A percentile compares a stretch with the other conserved stretches of the same genome.
Conservation (phyloP, 2,797 vertebrate species). For the Lagodon rhomboides region DNA sequence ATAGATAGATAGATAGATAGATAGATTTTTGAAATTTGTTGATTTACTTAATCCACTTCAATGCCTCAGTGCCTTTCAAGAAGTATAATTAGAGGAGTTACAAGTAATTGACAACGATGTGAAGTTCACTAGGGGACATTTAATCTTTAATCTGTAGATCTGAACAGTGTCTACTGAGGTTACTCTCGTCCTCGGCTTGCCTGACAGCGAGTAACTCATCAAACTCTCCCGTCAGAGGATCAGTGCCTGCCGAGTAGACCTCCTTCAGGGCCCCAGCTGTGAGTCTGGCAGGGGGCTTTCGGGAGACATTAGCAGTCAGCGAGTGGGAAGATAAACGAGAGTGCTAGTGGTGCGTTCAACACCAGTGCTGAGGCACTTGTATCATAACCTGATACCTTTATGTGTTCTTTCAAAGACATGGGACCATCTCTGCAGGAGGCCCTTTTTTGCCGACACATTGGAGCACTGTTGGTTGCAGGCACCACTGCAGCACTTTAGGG, state of each 20-base stretch:
- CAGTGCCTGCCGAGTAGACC: constrained; percentile 28
- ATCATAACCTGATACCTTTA: constrained; percentile 31
- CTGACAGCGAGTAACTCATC: constrained; percentile 32
- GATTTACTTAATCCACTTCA: not conserved
- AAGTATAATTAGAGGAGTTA: not conserved
- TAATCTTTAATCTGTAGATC: constrained; percentile 46
- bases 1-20: constrained; percentile 43
- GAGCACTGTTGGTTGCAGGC: constrained; percentile 18
- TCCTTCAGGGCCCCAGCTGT: constrained; percentile 56
- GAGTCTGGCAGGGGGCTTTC: constrained; percentile 45
- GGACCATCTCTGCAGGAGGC: constrained; percentile 23
- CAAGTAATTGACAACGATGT: not conserved
- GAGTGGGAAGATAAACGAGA: constrained; percentile 57
- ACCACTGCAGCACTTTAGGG: constrained; percentile 65
- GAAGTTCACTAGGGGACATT: constrained; percentile 4
- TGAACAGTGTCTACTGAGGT: constrained; percentile 29
- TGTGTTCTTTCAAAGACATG: constrained; percentile 6
- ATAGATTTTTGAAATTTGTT: constrained; percentile 20
- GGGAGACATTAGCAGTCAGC: constrained; percentile 58
- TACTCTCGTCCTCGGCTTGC: constrained; percentile 23
- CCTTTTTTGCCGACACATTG: not conserved
- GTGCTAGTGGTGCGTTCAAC: constrained; percentile 61
- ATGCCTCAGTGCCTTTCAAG: not conserved
- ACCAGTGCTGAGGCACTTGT: constrained; percentile 36
- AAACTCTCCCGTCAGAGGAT: constrained; percentile 39